Evolutionary conservation across 2,113 vertebrate species (phyloP), one percentile per base, ranked within the genome.

Genomic region (Hyperopisus bebe): DNA sequence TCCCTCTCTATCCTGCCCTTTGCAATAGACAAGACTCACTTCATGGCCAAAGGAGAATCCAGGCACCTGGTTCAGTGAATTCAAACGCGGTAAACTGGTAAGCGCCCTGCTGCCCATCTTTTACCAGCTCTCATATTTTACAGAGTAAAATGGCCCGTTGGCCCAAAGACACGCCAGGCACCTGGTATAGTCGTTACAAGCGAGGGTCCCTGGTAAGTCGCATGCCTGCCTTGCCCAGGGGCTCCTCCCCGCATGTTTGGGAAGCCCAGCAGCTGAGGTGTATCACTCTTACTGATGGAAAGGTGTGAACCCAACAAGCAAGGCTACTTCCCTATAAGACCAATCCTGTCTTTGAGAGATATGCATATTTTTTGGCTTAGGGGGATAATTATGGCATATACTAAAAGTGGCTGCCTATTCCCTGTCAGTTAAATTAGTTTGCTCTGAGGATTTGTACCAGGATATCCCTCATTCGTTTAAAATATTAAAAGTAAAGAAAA

Each of bases 61-160:
- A 62, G 98, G 98, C 92, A 98, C 98, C 96, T 99, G 98, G 98
- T 99, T 98, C 98, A 99, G 98, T 98, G 98, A 99, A 98, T 99
- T 98, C 98, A 99, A 99, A 98, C 98, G 98, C 90, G 98, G 98
- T 96, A 99, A 99, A 98, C 97, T 99, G 98, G 98, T 99, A 99
- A 99, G 98, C 94, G 83, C 86, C 89, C 91, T 94, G 95, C 95
- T 94, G 96, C 95, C 0, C 96, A 94, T 92, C 91, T 96, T 95
- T 96, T 96, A 97, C 97, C 92, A 92, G 92, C 3, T 99, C 93
- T 98, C 95, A 4, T 99, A 97, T 95, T 96, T 94, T 94, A 91
- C 96, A 99, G 98, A 98, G 97, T 93, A 99, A 98, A 95, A 94
- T 99, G 94, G 97, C 97, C 92, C 97, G 95, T 86, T 99, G 98